These are phyloP conservation scores for Tipula vernalis DNA, from an alignment of 2,888 invertebrate species.

Conservation along the genomic window DNA sequence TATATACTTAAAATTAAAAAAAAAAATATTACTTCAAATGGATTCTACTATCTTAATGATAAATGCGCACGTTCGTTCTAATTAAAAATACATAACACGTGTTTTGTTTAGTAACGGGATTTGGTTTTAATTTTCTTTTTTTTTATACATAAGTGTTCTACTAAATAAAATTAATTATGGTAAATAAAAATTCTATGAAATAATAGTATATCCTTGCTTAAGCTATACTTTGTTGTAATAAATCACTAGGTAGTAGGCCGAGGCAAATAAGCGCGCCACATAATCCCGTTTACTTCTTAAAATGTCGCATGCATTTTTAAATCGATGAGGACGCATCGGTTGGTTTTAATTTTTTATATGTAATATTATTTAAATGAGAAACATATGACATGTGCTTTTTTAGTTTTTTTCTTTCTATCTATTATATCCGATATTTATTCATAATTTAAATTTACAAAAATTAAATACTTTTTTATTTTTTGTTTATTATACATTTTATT, in stretches of 20 bases:
- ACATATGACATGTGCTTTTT: not conserved
- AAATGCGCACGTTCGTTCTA: not conserved
- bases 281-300: not conserved
- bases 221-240: not conserved
- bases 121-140: not conserved
- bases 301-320: not conserved
- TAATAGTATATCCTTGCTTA: not conserved
- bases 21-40: not conserved
- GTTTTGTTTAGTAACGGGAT: not conserved
- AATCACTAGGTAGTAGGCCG: not conserved
- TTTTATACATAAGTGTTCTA: not conserved
- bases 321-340: not conserved
- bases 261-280: not conserved
- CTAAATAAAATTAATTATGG: not conserved
- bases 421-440: not conserved
- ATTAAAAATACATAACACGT: not conserved
- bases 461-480: not conserved
- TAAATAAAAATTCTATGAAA: not conserved
- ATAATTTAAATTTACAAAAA: not conserved
- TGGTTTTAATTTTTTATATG: not conserved
- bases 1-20: not conserved
- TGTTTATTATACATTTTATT: not conserved
- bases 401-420: not conserved
- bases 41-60: constrained; percentile 4
- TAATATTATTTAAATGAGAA: not conserved